Evolutionary conservation across 2,888 invertebrate species (phyloP).

Genomic region (Gisinianus flammeolus): DNA sequence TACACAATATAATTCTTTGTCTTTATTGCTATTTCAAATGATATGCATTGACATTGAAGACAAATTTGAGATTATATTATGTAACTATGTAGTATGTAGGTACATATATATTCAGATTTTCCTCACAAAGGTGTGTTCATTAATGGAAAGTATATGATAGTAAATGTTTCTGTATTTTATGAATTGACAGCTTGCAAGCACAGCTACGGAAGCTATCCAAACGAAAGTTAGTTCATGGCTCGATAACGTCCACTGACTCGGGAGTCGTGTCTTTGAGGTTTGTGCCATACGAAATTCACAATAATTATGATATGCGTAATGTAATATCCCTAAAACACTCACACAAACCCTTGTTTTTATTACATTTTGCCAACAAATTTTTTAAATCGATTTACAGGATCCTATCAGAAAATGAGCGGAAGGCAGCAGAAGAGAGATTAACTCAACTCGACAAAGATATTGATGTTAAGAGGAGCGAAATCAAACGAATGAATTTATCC

Average conservation of each 20-base stretch:
- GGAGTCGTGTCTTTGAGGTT: conserved; percentile 44
- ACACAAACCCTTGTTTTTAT: too few species aligned
- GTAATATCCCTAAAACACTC: too few species aligned
- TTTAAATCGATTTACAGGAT: conserved; percentile 38
- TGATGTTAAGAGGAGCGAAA: conserved; percentile 77
- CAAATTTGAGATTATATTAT: too few species aligned
- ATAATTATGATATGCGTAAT: neutral
- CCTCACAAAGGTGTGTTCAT: neutral
- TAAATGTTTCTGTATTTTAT: neutral
- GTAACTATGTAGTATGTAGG: too few species aligned
- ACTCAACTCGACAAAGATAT: conserved; percentile 71
- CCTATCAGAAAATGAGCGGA: conserved; percentile 67
- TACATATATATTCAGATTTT: too few species aligned
- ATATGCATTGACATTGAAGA: too few species aligned
- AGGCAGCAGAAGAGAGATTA: conserved; percentile 69
- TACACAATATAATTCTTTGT: too few species aligned
- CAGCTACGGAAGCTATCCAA: conserved; percentile 58
- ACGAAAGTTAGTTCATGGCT: conserved; percentile 58
- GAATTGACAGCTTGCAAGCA: conserved; percentile 60
- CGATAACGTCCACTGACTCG: conserved; percentile 58
- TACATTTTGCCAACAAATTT: too few species aligned
- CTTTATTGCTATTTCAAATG: too few species aligned
- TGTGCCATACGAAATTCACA: neutral
- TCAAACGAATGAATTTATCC: conserved; percentile 79
- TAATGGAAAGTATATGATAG: neutral